Evolutionary conservation across 2,113 vertebrate genomes (phyloP).

Genomic region (Paracanthobrama guichenoti): DNA sequence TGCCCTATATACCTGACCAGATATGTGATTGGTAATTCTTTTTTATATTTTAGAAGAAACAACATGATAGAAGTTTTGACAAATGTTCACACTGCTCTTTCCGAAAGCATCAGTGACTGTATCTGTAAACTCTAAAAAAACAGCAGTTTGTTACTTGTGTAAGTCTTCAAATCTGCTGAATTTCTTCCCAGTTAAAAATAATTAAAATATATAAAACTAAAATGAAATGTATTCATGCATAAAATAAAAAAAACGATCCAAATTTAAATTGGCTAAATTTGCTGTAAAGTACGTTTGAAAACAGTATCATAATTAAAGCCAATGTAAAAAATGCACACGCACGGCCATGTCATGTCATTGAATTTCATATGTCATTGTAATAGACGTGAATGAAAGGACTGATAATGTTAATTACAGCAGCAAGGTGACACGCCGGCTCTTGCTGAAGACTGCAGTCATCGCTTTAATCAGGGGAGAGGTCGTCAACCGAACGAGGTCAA

Average conservation of each 20-base stretch:
- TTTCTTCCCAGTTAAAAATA: not conserved
- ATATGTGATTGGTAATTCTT: not conserved
- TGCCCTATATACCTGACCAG: not conserved
- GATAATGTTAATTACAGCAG: conserved; percentile 54
- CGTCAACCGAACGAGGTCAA: conserved; percentile 38
- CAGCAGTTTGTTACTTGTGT: not conserved
- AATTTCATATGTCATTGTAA: not conserved
- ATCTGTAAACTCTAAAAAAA: no score
- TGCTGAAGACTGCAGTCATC: conserved; percentile 25
- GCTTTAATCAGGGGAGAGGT: conserved; percentile 48
- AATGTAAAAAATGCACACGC: not conserved
- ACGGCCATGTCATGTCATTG: conserved; percentile 3
- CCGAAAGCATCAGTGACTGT: no score
- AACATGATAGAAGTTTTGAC: not conserved
- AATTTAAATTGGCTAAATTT: not conserved
- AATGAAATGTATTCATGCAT: not conserved
- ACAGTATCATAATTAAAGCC: not conserved
- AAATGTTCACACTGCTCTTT: not conserved
- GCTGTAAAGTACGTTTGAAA: not conserved
- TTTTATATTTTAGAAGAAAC: not conserved
- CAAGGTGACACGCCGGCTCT: conserved; percentile 46
- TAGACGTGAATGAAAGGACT: conserved; percentile 28
- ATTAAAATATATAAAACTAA: not conserved
- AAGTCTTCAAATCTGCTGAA: not conserved
- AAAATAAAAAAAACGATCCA: not conserved